These are phyloP conservation scores for Sinonovacula constricta DNA, from an alignment of 1,140 invertebrate genomes.

Conservation along the genomic window DNA sequence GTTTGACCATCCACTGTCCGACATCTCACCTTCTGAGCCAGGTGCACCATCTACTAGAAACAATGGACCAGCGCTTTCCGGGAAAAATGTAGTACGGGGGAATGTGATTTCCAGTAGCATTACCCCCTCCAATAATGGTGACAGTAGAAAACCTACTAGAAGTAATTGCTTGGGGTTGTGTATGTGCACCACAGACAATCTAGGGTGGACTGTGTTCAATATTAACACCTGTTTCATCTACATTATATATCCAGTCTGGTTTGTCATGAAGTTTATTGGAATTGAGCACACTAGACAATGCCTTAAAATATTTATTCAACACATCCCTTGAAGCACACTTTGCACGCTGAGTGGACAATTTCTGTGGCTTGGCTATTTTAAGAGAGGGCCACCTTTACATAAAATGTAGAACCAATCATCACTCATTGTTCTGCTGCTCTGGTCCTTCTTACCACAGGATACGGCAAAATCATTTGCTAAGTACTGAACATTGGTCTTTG, in stretches of 20 bases:
- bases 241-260: too few relatives aligned
- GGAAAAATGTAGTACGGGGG: constrained; percentile 67
- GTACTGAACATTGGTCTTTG: too few relatives aligned
- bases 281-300: constrained; percentile 19
- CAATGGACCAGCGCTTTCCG: constrained; percentile 54
- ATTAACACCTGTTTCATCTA: constrained; percentile 78
- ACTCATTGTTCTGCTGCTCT: constrained; percentile 3
- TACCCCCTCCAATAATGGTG: constrained; percentile 50
- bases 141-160: constrained; percentile 49
- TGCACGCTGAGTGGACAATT: neutral
- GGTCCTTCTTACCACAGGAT: constrained; percentile 9
- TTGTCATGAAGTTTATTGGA: constrained; percentile 57
- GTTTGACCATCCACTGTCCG: constrained; percentile 79
- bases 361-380: constrained; percentile 19
- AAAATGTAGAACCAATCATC: constrained; percentile 28
- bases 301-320: neutral
- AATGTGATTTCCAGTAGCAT: constrained; percentile 62
- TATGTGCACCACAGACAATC: neutral
- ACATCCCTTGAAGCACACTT: constrained; percentile 4
- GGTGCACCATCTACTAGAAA: constrained; percentile 77
- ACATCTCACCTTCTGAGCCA: constrained; percentile 73
- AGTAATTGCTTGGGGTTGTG: constrained; percentile 16
- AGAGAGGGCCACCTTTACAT: constrained; percentile 22
- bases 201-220: constrained; percentile 26
- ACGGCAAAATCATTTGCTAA: constrained; percentile 6